Base-by-base conservation (phyloP, 2,888 invertebrate species). In the Noctua pronuba region DNA sequence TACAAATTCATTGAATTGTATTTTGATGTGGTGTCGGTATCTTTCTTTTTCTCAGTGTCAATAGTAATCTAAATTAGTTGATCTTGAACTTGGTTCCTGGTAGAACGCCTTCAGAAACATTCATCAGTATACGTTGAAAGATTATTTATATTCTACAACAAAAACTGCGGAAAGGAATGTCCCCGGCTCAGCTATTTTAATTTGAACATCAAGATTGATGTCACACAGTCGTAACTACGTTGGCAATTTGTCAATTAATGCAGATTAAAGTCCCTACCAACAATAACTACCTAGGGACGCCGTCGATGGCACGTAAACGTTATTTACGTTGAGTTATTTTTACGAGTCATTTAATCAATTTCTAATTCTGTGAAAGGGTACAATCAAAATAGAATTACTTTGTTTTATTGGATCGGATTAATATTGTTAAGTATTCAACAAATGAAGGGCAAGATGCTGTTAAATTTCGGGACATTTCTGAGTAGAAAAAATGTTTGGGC, bases 331-430 rank as follows among this genome's bases (percentile, higher is more conserved):
- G 6, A 41, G 44, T 35, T 75, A 65, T 76, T 46, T 75, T 35
- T 80, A 62, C 31, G 18, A 41, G 70, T 41, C n/a, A 49, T 60
- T 79, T n/a, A 70, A 70, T 79, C 38, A 77, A 31, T n/a, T n/a
- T 60, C 46, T 60, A 79, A 49, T 77, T 31, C 31, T 31, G 31
- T 79, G 41, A 70, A 79, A 79, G 46, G 58, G n/a, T 78, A 6
- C 49, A 44, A 55, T n/a, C 44, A 46, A 38, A 55, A 67, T 52
- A 28, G n/a, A 28, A 70, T 49, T 49, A 80, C 80, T 70, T 60
- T 18, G 58, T 24, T 70, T 62, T 28, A 80, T n/a, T 1, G n/a
- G n/a, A 38, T 77, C 0, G 10, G 21, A 11, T 16, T 78, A 38
- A 46, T 46, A 28, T 10, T 18, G 28, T 66, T 68, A 60, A 79